Conservation (phyloP, 2,888 invertebrate genomes). For the Parnassius glacialis region DNA sequence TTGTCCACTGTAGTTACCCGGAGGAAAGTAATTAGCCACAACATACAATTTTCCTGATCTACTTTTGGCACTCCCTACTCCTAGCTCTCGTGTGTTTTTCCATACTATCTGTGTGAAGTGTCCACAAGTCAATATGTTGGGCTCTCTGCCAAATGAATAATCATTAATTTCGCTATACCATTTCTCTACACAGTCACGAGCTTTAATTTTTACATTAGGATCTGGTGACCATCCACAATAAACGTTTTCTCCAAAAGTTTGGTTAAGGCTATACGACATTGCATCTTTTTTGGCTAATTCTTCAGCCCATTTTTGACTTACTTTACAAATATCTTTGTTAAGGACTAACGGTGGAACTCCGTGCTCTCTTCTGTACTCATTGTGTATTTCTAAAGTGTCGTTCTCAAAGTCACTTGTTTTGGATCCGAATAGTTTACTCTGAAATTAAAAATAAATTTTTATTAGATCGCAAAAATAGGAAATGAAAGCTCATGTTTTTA, state of each 20-base stretch:
- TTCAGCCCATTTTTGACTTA: slow-evolving; percentile 87
- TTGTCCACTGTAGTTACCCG: slow-evolving; percentile 89
- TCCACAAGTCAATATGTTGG: slow-evolving; percentile 83
- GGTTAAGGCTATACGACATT: slow-evolving; percentile 84
- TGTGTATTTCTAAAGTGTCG: slow-evolving; percentile 67
- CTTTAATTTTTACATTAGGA: slow-evolving; percentile 83
- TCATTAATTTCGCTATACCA: slow-evolving; percentile 90
- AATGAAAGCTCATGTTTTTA: too few species aligned
- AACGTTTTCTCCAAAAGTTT: slow-evolving; percentile 85
- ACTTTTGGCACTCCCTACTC: slow-evolving; percentile 87
- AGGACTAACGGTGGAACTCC: slow-evolving; percentile 73
- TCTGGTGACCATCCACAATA: slow-evolving; percentile 86
- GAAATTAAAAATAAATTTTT: slow-evolving; percentile 40
- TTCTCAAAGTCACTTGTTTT: slow-evolving; percentile 66
- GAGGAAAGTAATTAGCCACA: slow-evolving; percentile 91
- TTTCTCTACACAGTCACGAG: slow-evolving; percentile 85
- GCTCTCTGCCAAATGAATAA: slow-evolving; percentile 85
- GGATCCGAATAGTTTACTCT: slow-evolving; percentile 68
- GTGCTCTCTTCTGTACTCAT: slow-evolving; percentile 69
- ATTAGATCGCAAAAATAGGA: neutral
- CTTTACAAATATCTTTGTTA: slow-evolving; percentile 82
- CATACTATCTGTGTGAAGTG: slow-evolving; percentile 91
- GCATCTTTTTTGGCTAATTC: slow-evolving; percentile 83
- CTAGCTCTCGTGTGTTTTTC: slow-evolving; percentile 87
- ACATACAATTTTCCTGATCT: slow-evolving; percentile 90